Evolutionary conservation across 1,140 invertebrate species (phyloP), one percentile per base, ranked within the genome.

Genomic region (Schlechtendalia chinensis): DNA sequence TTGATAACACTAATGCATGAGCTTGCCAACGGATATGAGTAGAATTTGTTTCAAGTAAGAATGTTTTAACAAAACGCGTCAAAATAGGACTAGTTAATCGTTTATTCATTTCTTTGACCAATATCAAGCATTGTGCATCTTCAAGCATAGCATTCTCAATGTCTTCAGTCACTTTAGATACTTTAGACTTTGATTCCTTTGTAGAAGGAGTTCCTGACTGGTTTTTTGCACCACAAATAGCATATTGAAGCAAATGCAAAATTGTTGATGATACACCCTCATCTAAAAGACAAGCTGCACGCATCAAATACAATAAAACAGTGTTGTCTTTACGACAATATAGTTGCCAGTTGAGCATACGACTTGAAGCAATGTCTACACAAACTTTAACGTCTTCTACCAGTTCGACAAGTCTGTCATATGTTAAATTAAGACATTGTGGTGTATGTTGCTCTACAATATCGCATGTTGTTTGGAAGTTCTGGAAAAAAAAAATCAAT

Each of bases 371-470:
- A 81, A 98, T 95, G 85, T 99, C 97, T 75, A 94, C 90, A 83
- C 96, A 97, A 22, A 93, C 92, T 87, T 97, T 98, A 69, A 99
- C 86, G 88, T 98, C 96, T 85, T 98, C 97, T 83, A 98, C 96
- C 22, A 98, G 88, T 82, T 94, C 93, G 5, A 98, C 95, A 5
- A 98, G 88, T 5, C 93, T 91, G 85, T 98, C 95, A 84, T 98
- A 98, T 0, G 93, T 87, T 58, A 82, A 74, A n/a, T 63, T 79
- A 27, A 79, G 39, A 61, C 58, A 12, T 11, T 50, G 75, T 24
- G 29, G 32, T 50, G 24, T 61, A 61, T 58, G 47, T 11, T n/a
- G 58, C 17, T 79, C 75, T 10, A 17, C 45, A 79, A 79, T 50
- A 29, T 63, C 39, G 14, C 75, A 79, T 27, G 75, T 79, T 16